Percentiles rank a stretch among this genome's conserved stretches.
phyloP scores from a whole-genome alignment of 2,113 vertebrate species.

The Catharus minimus region DNA sequence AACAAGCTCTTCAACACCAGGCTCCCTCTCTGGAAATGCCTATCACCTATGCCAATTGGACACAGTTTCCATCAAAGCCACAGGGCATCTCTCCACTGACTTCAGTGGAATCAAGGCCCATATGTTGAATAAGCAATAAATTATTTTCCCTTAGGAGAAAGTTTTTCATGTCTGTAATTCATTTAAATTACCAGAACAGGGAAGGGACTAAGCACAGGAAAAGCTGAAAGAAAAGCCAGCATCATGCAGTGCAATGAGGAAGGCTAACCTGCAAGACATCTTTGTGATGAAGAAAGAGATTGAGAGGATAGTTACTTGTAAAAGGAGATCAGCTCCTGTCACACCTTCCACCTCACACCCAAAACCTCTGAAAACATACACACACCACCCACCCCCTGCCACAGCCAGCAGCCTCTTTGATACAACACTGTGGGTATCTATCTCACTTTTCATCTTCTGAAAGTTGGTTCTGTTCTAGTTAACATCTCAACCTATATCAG shows the following conservation, averaged over 20 bases:
- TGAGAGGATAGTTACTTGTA: not conserved
- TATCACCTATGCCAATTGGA: not conserved
- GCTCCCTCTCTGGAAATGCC: not conserved
- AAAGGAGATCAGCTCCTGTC: not conserved
- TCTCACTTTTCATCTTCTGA: conserved; percentile 21
- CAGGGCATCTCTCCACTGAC: not conserved
- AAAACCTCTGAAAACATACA: not conserved
- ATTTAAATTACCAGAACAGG: not conserved
- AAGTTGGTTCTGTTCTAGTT: conserved; percentile 4
- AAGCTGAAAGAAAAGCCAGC: not conserved
- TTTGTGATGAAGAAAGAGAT: not conserved
- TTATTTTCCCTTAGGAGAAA: not conserved
- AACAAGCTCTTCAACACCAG: not conserved
- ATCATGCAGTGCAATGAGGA: not conserved
- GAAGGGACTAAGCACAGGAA: not conserved
- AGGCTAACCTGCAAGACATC: not conserved
- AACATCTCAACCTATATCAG: not conserved
- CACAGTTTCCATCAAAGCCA: not conserved
- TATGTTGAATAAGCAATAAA: not conserved
- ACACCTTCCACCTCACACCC: not conserved
- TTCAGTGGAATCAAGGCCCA: not conserved
- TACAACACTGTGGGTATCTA: not conserved
- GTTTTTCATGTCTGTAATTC: not conserved
- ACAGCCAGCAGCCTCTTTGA: not conserved
- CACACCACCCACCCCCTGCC: not conserved